Conservation (phyloP, 1,140 invertebrate species). For the Frieseomelitta varia region DNA sequence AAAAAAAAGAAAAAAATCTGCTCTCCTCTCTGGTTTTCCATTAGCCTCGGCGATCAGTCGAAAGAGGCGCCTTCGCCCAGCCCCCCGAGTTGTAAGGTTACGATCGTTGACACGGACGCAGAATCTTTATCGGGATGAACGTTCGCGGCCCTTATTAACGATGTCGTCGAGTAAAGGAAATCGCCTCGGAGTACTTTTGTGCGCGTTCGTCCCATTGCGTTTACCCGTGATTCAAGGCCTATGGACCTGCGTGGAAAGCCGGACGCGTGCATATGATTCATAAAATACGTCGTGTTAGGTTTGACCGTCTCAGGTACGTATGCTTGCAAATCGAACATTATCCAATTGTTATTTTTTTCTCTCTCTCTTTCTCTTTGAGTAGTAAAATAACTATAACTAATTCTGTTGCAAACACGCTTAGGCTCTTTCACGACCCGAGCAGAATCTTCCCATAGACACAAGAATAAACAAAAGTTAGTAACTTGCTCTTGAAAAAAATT, state of each 20-base stretch:
- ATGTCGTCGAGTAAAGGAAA: slow-evolving; percentile 59
- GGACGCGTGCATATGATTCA: slow-evolving; percentile 48
- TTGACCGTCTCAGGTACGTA: slow-evolving; percentile 43
- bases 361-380: neutral
- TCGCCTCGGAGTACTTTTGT: slow-evolving; percentile 10
- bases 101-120: slow-evolving; percentile 47
- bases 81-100: slow-evolving; percentile 30
- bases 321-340: neutral
- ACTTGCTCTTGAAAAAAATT: neutral
- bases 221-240: neutral
- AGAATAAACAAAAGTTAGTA: neutral
- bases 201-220: neutral
- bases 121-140: slow-evolving; percentile 40
- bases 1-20: neutral
- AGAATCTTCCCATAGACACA: neutral
- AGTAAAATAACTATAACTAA: neutral
- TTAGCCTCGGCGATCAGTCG: slow-evolving; percentile 27
- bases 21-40: slow-evolving; percentile 15
- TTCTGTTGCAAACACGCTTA: neutral
- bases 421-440: neutral
- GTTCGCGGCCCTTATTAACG: slow-evolving; percentile 29
- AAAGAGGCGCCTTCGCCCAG: slow-evolving; percentile 49
- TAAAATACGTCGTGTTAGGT: slow-evolving; percentile 1
- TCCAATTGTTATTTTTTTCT: neutral
- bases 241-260: neutral